Conservation (phyloP, 2,888 invertebrate species). For the Portevinia maculata region DNA sequence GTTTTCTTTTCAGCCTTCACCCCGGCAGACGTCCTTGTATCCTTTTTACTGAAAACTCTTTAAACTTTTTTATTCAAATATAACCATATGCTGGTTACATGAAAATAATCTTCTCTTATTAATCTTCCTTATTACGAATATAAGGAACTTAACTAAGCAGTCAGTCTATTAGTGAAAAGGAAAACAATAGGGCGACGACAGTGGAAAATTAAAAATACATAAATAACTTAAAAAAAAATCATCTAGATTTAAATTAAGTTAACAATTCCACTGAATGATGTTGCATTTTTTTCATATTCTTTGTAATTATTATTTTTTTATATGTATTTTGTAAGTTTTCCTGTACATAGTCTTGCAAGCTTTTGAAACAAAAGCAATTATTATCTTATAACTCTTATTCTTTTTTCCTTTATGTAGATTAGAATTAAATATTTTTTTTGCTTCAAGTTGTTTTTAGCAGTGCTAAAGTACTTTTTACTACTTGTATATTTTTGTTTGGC, state of each 20-base stretch:
- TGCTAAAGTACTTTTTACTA: slow-evolving; percentile 38
- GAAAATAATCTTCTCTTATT: too few relatives aligned
- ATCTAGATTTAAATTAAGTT: slow-evolving; percentile 45
- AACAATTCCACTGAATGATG: slow-evolving; percentile 70
- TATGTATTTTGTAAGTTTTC: slow-evolving; percentile 50
- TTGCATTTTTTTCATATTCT: slow-evolving; percentile 64
- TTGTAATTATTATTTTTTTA: slow-evolving; percentile 37
- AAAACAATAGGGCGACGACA: slow-evolving; percentile 32
- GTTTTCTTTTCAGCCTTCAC: too few relatives aligned
- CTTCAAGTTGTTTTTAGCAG: slow-evolving; percentile 44
- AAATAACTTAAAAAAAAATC: slow-evolving; percentile 30
- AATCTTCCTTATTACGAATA: too few relatives aligned
- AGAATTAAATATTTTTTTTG: slow-evolving; percentile 7
- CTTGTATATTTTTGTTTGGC: slow-evolving; percentile 7
- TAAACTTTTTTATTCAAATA: too few relatives aligned
- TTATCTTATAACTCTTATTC: slow-evolving; percentile 26
- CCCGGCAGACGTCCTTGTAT: too few relatives aligned
- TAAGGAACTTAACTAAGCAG: too few relatives aligned
- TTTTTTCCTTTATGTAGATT: slow-evolving; percentile 12
- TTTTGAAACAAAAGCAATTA: slow-evolving; percentile 38
- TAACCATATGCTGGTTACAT: too few relatives aligned
- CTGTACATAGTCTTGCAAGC: slow-evolving; percentile 63
- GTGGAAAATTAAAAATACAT: slow-evolving; percentile 52
- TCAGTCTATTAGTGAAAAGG: slow-evolving; percentile 39
- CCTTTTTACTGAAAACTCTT: too few relatives aligned